Percentiles rank a stretch among this genome's conserved stretches.
phyloP scores from a whole-genome alignment of 2,888 invertebrate species.

The Plebejus anna region DNA sequence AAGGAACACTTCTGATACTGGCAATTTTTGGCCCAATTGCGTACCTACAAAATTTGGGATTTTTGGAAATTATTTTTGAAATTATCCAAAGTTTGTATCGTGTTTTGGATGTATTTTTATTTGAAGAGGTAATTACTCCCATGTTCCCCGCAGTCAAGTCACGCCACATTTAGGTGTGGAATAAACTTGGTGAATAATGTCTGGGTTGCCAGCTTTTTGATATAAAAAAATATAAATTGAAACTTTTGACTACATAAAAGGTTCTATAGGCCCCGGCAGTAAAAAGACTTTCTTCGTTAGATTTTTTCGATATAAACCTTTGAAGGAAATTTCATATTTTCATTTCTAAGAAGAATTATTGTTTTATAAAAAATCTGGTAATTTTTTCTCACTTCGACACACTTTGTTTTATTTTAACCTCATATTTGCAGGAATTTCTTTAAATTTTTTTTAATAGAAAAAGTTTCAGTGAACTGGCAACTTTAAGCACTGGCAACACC shows the following conservation, averaged over 20 bases:
- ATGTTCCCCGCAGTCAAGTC: slow-evolving; percentile 9
- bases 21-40: background rate
- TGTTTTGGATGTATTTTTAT: background rate
- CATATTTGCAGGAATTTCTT: no score
- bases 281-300: no score
- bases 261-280: no score
- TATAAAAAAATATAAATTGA: background rate
- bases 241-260: no score
- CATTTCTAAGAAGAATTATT: no score
- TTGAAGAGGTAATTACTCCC: slow-evolving; percentile 1
- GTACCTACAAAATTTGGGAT: background rate
- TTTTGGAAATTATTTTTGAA: background rate
- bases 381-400: no score
- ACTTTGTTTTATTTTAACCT: no score
- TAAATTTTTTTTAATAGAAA: no score
- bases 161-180: slow-evolving; percentile 26
- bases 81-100: background rate
- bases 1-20: background rate
- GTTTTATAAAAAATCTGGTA: no score
- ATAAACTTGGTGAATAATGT: slow-evolving; percentile 17
- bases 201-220: slow-evolving; percentile 9
- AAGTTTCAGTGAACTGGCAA: background rate
- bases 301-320: no score
- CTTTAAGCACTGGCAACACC: slow-evolving; percentile 33
- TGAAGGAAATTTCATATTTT: no score